Conservation (phyloP, 1,140 invertebrate genomes). For the Apis florea region DNA sequence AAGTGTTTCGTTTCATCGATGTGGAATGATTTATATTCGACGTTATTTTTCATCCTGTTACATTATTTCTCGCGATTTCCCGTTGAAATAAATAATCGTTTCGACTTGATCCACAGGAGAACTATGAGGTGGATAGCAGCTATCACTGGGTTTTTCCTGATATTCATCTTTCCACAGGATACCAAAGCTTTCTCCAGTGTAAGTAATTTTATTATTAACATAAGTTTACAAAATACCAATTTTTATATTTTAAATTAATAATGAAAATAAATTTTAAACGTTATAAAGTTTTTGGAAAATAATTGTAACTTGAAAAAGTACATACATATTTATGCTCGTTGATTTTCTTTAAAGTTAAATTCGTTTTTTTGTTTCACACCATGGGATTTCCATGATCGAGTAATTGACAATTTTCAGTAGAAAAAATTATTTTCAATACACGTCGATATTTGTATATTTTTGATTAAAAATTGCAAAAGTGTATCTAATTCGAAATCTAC, state of each 20-base stretch:
- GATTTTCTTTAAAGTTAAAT: not conserved
- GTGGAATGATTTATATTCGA: no score
- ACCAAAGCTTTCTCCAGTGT: not conserved
- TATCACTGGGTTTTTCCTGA: conserved; percentile 43
- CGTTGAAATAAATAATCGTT: not conserved
- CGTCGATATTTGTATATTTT: no score
- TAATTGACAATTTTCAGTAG: no score
- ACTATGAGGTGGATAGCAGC: conserved; percentile 50
- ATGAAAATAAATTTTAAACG: not conserved
- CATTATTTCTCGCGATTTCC: not conserved
- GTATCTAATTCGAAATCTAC: not conserved
- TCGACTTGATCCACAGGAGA: conserved; percentile 21
- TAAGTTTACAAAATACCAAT: no score
- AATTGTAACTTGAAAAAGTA: not conserved
- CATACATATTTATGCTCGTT: not conserved
- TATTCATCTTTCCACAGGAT: conserved; percentile 16
- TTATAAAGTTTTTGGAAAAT: not conserved
- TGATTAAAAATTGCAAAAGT: no score
- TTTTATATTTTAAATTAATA: no score
- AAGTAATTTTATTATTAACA: not conserved
- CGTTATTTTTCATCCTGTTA: not conserved
- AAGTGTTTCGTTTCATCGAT: no score
- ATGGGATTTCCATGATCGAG: no score
- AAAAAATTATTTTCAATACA: no score
- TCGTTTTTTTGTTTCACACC: no score